A percentile compares a stretch with the other conserved stretches of the same genome.
Conservation (phyloP, 1,140 invertebrate species). For the Brachionus rotundiformis region DNA sequence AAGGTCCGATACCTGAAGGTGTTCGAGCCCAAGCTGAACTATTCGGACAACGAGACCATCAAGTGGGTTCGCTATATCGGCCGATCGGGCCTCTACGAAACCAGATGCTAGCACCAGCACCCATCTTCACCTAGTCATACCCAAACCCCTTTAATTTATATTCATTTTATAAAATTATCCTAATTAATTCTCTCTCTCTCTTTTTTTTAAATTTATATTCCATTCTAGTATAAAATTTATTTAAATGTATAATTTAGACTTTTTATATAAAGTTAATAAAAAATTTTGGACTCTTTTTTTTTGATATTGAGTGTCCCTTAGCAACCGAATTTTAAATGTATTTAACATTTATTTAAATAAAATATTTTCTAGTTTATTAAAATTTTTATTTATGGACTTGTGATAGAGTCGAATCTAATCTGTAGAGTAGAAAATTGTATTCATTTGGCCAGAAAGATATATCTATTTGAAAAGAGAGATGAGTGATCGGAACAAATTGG, state of each 20-base stretch:
- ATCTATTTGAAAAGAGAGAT: neutral
- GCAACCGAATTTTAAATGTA: slow-evolving; percentile 3
- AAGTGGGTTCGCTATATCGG: slow-evolving; percentile 99
- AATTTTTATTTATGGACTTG: neutral
- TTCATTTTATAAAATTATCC: neutral
- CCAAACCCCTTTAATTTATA: neutral
- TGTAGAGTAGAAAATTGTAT: too few species aligned
- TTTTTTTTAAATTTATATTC: slow-evolving; percentile 5
- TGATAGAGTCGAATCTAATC: neutral
- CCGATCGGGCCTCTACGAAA: slow-evolving; percentile 96
- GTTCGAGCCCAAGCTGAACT: slow-evolving; percentile 98
- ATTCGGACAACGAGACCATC: slow-evolving; percentile 99
- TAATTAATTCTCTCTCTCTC: neutral
- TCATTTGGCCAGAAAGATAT: neutral
- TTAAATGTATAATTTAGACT: slow-evolving; percentile 14
- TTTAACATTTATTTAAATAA: neutral
- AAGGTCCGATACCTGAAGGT: slow-evolving; percentile 98
- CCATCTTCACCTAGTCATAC: neutral
- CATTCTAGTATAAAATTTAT: slow-evolving; percentile 1
- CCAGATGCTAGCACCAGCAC: slow-evolving; percentile 76
- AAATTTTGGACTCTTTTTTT: neutral
- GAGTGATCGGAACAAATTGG: neutral
- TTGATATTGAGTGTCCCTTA: slow-evolving; percentile 17
- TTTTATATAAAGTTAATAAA: slow-evolving; percentile 41
- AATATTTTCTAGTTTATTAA: neutral